Evolutionary conservation across 2,797 vertebrate genomes (phyloP), one percentile per base, ranked within the genome.

Genomic region (Pangasius sanitwongsei): DNA sequence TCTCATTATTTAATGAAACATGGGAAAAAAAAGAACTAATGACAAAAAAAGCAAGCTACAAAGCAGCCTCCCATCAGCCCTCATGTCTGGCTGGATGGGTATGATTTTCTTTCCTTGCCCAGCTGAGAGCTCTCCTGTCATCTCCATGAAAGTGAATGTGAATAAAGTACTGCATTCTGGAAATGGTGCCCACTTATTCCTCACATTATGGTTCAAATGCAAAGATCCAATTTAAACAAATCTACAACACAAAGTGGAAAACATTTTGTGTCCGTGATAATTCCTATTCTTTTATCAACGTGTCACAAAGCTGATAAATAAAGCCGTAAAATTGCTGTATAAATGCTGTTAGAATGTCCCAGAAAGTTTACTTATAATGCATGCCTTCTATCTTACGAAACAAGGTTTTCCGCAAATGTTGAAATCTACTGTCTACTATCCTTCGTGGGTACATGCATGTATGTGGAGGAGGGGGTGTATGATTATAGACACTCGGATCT

Each of bases 401-500:
- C 7, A 34, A 20, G 18, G n/a, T 57, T 57, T 34, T 80, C 50
- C 50, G 15, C 44, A 77, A 77, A 77, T 77, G 12, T 50, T 31
- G 50, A 77, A 50, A 16, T 77, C 25, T 77, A 50, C 44, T n/a
- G 74, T 77, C 44, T 48, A 16, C 16, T 16, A 75, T 50, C 13
- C 44, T 77, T 50, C 78, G 37, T 81, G 77, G n/a, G 78, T 82
- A 25, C 55, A 23, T 82, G 34, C 55, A 41, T 61, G 59, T 28
- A 83, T 53, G 67, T 41, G 77, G 86, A 81, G 89, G 81, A 87
- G 86, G 89, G 70, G 88, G n/a, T 63, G 72, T 31, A 74, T 59
- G 83, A 6, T 72, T 41, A 87, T 37, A 78, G 87, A 87, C 83
- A 65, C 55, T 89, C 72, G 37, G 77, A 92, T 91, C 87, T 86